Percentiles rank a stretch among this genome's conserved stretches.
Evolutionary conservation across 1,140 invertebrate genomes (phyloP).

Genomic region (Centruroides sculpturatus): DNA sequence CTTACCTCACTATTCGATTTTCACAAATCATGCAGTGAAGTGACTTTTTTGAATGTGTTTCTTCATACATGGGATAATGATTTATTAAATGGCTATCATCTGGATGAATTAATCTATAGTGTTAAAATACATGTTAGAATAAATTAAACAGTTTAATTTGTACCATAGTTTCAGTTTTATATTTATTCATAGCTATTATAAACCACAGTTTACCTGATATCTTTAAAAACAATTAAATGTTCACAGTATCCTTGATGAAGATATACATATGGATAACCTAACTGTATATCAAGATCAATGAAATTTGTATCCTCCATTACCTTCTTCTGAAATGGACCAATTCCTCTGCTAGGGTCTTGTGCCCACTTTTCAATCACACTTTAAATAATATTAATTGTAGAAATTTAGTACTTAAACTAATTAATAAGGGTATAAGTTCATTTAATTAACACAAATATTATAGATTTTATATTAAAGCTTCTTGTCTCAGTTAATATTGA

Average conservation of each 20-base stretch:
- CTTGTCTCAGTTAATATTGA: too few species aligned
- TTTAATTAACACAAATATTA: too few species aligned
- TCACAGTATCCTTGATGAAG: conserved; percentile 79
- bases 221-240: conserved; percentile 62
- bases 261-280: conserved; percentile 69
- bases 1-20: not conserved
- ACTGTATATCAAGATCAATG: conserved; percentile 42
- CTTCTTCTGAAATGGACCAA: conserved; percentile 39
- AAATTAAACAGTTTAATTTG: not conserved
- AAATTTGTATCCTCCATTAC: conserved; percentile 47
- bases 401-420: too few species aligned
- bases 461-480: too few species aligned
- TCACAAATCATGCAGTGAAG: not conserved
- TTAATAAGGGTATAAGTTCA: too few species aligned
- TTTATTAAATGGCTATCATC: not conserved
- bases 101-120: not conserved
- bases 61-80: not conserved
- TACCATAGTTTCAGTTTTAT: not conserved
- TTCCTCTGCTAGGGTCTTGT: conserved; percentile 22
- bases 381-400: not conserved
- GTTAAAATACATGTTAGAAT: too few species aligned
- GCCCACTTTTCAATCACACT: conserved; percentile 48
- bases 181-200: not conserved
- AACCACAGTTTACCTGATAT: conserved; percentile 36
- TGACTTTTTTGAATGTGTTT: not conserved